phyloP scores from a whole-genome alignment of 2,113 vertebrate species.

The Camarhynchus parvulus region DNA sequence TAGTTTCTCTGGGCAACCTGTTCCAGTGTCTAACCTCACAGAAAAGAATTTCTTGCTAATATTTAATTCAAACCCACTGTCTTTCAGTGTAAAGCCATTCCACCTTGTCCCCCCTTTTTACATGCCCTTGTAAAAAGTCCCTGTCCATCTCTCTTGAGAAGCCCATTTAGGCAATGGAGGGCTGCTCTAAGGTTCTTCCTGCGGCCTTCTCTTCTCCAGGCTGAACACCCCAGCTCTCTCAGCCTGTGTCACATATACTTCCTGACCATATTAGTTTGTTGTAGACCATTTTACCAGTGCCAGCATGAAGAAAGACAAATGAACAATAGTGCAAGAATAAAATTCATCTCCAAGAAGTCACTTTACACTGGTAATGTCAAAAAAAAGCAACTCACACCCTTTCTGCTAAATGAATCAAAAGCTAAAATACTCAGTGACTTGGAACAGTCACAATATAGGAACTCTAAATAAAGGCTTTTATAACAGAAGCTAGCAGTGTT shows the following conservation, averaged over 20 bases:
- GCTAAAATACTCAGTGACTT: neutral
- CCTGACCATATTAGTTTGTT: neutral
- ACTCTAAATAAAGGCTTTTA: neutral
- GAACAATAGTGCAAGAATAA: neutral
- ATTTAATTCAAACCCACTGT: neutral
- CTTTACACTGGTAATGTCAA: neutral
- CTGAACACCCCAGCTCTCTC: neutral
- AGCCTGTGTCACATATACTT: neutral
- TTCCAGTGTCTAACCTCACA: neutral
- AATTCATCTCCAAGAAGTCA: neutral
- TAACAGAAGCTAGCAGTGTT: neutral
- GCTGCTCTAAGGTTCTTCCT: neutral
- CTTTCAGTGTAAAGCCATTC: neutral
- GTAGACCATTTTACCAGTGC: neutral
- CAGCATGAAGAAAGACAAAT: neutral
- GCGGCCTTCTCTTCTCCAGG: neutral
- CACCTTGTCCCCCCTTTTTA: neutral
- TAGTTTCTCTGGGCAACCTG: neutral
- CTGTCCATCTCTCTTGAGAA: neutral
- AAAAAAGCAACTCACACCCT: neutral
- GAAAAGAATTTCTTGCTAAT: neutral
- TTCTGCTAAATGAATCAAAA: constrained; percentile 9
- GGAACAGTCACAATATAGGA: neutral
- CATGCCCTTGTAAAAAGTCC: neutral
- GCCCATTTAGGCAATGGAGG: neutral